These are phyloP conservation scores for Reticulitermes lucifugus DNA, from an alignment of 2,888 invertebrate species.

Conservation along the genomic window DNA sequence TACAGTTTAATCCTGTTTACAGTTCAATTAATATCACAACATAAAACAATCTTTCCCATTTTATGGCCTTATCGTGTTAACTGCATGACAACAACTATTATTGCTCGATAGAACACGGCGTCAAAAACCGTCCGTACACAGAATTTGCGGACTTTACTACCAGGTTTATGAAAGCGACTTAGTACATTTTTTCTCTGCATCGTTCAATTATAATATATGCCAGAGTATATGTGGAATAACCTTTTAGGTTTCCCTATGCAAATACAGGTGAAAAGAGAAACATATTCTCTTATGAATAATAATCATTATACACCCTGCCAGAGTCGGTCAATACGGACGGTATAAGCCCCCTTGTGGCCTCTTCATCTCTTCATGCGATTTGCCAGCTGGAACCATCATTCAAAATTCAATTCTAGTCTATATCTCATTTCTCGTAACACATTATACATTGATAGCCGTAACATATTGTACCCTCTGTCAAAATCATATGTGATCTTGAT, in stretches of 20 bases:
- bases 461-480: constrained; percentile 34
- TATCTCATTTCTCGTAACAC: not conserved
- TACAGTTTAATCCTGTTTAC: not conserved
- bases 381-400: constrained; percentile 39
- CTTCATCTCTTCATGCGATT: constrained; percentile 33
- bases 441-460: constrained; percentile 2
- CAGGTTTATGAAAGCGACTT: not conserved
- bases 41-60: not conserved
- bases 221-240: constrained; percentile 40
- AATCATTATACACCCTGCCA: constrained; percentile 48
- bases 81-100: too few species aligned
- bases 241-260: constrained; percentile 51
- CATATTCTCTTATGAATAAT: constrained; percentile 50
- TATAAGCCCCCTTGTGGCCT: constrained; percentile 26
- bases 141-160: too few species aligned
- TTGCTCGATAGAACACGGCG: too few species aligned
- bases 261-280: constrained; percentile 51
- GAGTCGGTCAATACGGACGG: constrained; percentile 41
- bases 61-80: too few species aligned
- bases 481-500: constrained; percentile 41
- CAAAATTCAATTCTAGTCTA: constrained; percentile 21
- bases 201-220: constrained; percentile 31
- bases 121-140: too few species aligned
- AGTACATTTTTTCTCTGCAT: constrained; percentile 8
- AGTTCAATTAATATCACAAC: not conserved